Evolutionary conservation across 2,888 invertebrate species (phyloP), one percentile per base, ranked within the genome.

Genomic region (Euspilapteryx auroguttella): DNA sequence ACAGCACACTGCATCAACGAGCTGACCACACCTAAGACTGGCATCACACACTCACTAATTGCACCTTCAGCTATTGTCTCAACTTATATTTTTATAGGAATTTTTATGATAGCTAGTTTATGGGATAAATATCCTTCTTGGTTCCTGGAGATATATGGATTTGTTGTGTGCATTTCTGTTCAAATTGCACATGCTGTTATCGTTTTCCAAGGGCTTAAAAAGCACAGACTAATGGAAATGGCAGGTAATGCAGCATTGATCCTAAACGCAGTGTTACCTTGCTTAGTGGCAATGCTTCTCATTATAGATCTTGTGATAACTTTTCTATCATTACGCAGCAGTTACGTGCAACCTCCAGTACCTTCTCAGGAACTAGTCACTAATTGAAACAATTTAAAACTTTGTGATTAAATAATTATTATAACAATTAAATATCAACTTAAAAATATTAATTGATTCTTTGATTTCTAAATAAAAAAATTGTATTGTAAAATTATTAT

Each of bases 1-100:
- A 64, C 65, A 4, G 59, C 55, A 3, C 40, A 61, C 30, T 33
- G 65, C 1, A 65, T 68, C 26, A 65, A 63, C 29, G 66, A 64
- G 37, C 45, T 58, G 29, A 36, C 54, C 10, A 58, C 63, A 2
- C 39, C 38, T 3, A 45, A 46, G 0, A 32, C 49, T 8, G 51
- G 51, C 4, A 39, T 53, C n/a, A 31, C 46, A 1, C 64, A 69
- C 30, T 50, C 66, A 1, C 28, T 64, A 4, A 23, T 54, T n/a
- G 48, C 54, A 5, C 69, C 71, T 2, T 34, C 55, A 5, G 44
- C 63, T 11, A 41, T 66, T 21, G 49, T 58, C 12, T 49, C 56
- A 1, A 56, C 53, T 0, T 62, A 47, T 27, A 40, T 61, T 14
- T 61, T 63, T 30, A 39, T 64, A 10, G 46, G 45, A 0, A 37